Percentiles rank a stretch among this genome's conserved stretches.
phyloP scores from a whole-genome alignment of 2,888 invertebrate genomes.

The Drosophila siamana region DNA sequence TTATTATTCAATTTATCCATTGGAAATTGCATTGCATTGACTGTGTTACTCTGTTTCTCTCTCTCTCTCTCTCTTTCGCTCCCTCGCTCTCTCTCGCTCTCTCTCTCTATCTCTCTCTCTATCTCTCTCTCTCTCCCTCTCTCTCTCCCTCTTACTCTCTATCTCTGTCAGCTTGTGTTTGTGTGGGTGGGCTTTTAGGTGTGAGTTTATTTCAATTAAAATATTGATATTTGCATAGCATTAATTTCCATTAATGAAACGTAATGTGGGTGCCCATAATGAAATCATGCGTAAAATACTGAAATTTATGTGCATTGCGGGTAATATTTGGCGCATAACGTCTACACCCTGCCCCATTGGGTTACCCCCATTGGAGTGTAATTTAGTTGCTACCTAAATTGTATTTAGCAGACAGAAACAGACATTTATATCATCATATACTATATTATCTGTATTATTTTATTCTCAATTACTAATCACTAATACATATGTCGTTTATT shows the following conservation, averaged over 20 bases:
- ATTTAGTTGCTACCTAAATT: neutral
- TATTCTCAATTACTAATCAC: no score
- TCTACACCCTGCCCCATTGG: neutral
- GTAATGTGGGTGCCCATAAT: conserved; percentile 38
- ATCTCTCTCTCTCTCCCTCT: conserved; percentile 7
- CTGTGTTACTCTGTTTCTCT: conserved; percentile 7
- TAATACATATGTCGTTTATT: no score
- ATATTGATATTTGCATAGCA: conserved; percentile 66
- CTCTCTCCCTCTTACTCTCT: conserved; percentile 5
- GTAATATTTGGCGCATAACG: conserved; percentile 37
- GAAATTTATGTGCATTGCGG: conserved; percentile 55
- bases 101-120: conserved; percentile 8
- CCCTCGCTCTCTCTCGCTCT: no score
- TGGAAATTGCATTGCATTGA: conserved; percentile 40
- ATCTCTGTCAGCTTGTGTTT: no score
- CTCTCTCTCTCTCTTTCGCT: no score
- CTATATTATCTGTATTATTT: no score
- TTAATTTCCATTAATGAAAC: conserved; percentile 53
- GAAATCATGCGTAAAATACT: conserved; percentile 61
- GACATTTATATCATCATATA: no score
- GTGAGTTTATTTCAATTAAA: conserved; percentile 58
- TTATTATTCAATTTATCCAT: conserved; percentile 58
- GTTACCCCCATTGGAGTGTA: neutral
- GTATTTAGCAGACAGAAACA: neutral
- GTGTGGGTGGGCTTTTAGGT: neutral